Percentiles rank a stretch among this genome's conserved stretches.
phyloP scores from a whole-genome alignment of 2,888 invertebrate genomes.

The Lissocephala sabroskyi region DNA sequence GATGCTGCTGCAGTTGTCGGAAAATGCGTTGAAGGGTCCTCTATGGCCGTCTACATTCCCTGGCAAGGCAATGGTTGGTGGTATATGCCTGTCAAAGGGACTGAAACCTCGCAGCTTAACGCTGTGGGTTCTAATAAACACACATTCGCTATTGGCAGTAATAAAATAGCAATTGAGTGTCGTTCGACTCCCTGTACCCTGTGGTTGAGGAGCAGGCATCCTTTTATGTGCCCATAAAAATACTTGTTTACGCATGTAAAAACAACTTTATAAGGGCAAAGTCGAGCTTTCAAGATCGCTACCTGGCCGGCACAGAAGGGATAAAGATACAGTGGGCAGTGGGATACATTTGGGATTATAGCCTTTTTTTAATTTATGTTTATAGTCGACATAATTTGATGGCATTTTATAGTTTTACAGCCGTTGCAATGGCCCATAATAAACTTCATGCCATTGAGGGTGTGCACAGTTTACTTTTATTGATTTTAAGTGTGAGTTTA shows the following conservation, averaged over 20 bases:
- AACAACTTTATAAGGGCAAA: slow-evolving; percentile 52
- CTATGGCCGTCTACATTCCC: too few species aligned
- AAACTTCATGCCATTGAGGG: slow-evolving; percentile 9
- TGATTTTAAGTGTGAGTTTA: slow-evolving; percentile 58
- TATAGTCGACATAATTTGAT: slow-evolving; percentile 53
- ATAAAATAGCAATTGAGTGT: slow-evolving; percentile 65
- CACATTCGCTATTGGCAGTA: slow-evolving; percentile 48
- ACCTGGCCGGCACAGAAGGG: too few species aligned
- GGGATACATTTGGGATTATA: too few species aligned
- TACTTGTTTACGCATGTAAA: slow-evolving; percentile 58
- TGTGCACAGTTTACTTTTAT: slow-evolving; percentile 52
- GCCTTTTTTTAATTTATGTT: slow-evolving; percentile 54
- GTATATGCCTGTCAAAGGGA: slow-evolving; percentile 4
- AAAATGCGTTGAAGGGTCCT: slow-evolving; percentile 37
- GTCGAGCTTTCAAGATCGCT: too few species aligned
- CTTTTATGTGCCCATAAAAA: slow-evolving; percentile 60
- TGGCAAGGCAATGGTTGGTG: too few species aligned
- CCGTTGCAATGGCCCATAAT: slow-evolving; percentile 38
- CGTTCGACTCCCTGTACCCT: slow-evolving; percentile 41
- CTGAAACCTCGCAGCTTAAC: background rate
- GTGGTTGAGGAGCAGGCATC: slow-evolving; percentile 32
- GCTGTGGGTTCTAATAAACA: slow-evolving; percentile 14
- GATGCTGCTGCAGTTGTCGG: background rate
- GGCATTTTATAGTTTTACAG: slow-evolving; percentile 54
- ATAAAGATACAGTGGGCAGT: too few species aligned